Conservation (phyloP, 2,797 vertebrate genomes). For the Gymnodraco acuticeps region DNA sequence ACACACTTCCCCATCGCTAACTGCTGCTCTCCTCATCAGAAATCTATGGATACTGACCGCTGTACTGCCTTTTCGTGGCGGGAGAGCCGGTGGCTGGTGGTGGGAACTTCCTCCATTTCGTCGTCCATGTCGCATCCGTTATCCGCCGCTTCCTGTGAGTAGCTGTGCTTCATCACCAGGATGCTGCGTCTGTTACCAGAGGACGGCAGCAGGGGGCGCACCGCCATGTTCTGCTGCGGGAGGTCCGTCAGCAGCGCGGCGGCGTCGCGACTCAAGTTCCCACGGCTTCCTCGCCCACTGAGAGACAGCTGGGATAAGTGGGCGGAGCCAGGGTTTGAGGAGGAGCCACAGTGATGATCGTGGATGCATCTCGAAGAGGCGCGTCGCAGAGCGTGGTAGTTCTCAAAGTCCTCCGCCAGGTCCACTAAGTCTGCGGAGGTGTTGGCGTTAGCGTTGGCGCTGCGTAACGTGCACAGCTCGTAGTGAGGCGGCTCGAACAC, state of each 20-base stretch:
- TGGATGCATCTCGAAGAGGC: constrained; percentile 97
- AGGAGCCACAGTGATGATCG: constrained; percentile 97
- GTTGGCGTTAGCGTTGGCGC: constrained; percentile 83
- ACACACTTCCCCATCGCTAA: constrained; percentile 62
- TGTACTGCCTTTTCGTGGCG: constrained; percentile 98
- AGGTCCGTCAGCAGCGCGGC: constrained; percentile 92
- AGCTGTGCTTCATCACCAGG: constrained; percentile 99
- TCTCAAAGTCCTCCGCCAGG: constrained; percentile 95
- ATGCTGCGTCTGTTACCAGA: constrained; percentile 93
- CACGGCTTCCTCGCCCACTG: constrained; percentile 82
- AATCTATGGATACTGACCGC: constrained; percentile 99
- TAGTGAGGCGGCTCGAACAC: constrained; percentile 98
- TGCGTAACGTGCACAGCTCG: constrained; percentile 96
- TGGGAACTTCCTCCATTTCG: constrained; percentile 97
- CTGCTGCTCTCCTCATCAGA: constrained; percentile 88
- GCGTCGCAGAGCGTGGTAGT: constrained; percentile 94
- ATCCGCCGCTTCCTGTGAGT: constrained; percentile 94
- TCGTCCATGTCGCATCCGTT: constrained; percentile 93
- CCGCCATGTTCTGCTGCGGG: constrained; percentile 88
- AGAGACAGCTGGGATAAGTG: constrained; percentile 81
- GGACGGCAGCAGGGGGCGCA: constrained; percentile 89
- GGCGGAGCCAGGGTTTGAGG: constrained; percentile 75
- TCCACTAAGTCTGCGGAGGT: constrained; percentile 93
- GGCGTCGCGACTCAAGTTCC: constrained; percentile 93
- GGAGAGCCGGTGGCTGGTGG: constrained; percentile 97